A percentile compares a stretch with the other conserved stretches of the same genome.
phyloP scores from a whole-genome alignment of 64 coral and sea anemone species.

The Montipora sp. region DNA sequence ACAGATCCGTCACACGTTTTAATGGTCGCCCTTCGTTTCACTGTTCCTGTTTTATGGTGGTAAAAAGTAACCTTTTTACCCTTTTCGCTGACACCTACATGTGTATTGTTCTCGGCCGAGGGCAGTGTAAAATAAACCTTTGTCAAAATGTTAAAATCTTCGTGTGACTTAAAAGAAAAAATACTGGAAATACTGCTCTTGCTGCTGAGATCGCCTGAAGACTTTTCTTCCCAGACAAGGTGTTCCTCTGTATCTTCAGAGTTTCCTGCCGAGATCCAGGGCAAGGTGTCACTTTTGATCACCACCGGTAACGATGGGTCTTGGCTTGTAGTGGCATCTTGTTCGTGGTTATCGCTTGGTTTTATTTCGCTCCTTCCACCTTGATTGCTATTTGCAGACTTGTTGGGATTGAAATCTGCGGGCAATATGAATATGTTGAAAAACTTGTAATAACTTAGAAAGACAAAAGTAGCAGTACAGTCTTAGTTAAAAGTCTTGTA shows the following conservation, averaged over 20 bases:
- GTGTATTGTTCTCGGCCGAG: not conserved
- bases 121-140: not conserved
- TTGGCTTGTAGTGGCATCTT: not conserved
- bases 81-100: not conserved
- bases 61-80: not conserved
- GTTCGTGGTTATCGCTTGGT: not conserved
- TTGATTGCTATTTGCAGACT: not conserved
- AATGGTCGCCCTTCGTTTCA: not conserved
- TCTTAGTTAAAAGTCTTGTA: not conserved
- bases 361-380: not conserved
- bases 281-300: not conserved
- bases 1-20: not conserved
- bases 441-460: not conserved
- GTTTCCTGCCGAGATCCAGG: not conserved
- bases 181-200: slow-evolving; percentile 11
- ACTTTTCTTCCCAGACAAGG: not conserved
- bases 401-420: not conserved
- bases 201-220: not conserved
- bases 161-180: slow-evolving; percentile 1
- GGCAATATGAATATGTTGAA: not conserved
- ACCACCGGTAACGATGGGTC: not conserved
- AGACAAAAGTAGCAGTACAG: not conserved
- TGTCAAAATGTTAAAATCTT: not conserved
- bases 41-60: not conserved
- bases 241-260: not conserved